These are phyloP conservation scores for Apis cerana DNA, from an alignment of 1,140 invertebrate species.

Conservation along the genomic window DNA sequence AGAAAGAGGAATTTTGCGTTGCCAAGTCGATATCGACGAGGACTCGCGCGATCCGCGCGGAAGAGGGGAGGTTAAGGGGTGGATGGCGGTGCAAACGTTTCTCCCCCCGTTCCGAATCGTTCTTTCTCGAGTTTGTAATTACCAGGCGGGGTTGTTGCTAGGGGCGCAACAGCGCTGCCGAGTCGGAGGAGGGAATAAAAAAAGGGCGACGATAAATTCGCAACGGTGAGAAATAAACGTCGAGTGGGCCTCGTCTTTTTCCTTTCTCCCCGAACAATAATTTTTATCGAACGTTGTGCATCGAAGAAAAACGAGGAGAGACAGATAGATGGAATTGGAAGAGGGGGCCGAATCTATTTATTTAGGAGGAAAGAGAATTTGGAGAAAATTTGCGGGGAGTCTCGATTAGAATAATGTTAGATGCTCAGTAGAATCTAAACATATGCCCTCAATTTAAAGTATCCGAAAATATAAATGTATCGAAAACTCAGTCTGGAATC, in stretches of 20 bases:
- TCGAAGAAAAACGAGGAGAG: not conserved
- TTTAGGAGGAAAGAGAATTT: too few species aligned
- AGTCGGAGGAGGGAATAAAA: slow-evolving; percentile 17
- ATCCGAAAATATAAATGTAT: too few species aligned
- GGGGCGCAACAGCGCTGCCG: slow-evolving; percentile 23
- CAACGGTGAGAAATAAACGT: slow-evolving; percentile 43
- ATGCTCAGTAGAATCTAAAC: too few species aligned
- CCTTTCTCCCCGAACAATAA: too few species aligned
- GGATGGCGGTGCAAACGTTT: not conserved
- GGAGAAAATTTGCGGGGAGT: too few species aligned
- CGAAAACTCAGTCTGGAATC: rapidly evolving
- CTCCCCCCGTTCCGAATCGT: slow-evolving; percentile 20
- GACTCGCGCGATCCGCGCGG: not conserved
- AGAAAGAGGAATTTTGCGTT: not conserved
- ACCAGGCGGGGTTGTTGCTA: slow-evolving; percentile 49
- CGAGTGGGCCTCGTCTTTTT: not conserved
- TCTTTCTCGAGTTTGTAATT: slow-evolving; percentile 43
- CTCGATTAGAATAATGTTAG: too few species aligned
- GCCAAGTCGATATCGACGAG: slow-evolving; percentile 23
- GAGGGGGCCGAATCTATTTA: too few species aligned
- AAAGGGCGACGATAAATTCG: slow-evolving; percentile 47
- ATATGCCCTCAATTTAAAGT: too few species aligned
- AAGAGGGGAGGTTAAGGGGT: not conserved
- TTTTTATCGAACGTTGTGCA: not conserved
- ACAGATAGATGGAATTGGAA: not conserved